Evolutionary conservation across 2,113 vertebrate genomes (phyloP), one percentile per base, ranked within the genome.

Genomic region (Corvus cornix): DNA sequence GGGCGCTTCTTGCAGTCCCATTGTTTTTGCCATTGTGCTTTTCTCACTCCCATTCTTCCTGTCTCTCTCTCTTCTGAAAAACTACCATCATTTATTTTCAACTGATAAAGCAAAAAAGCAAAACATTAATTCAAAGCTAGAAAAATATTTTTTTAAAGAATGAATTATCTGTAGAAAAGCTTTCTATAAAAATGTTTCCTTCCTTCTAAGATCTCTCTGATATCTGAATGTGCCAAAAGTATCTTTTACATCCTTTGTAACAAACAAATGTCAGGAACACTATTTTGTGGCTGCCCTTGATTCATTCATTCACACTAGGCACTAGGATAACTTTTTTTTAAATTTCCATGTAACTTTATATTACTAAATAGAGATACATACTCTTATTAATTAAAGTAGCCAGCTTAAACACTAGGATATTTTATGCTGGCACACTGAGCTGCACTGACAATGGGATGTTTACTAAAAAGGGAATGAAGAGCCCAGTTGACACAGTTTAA

Each of bases 401-500:
- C 55, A 90, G 70, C 28, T 89, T 52, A 91, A 96, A 58, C 44
- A 48, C 17, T 49, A 53, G 27, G 59, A 55, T 86, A 87, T 86
- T 86, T 95, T 81, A 87, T 78, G 68, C 70, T 64, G 43, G 64
- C 46, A 86, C 87, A 77, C 14, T 92, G 44, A 93, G 89, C 58
- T 84, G 84, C 10, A 58, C 4, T 93, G 84, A 88, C 93, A 95
- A 67, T 0, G 1, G 11, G 41, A 67, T 94, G 58, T 93, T 96
- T 88, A 88, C 64, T 89, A 73, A 94, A 92, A 63, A 66, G 55
- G 52, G 30, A 96, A 88, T 35, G 44, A 96, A 77, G 27, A 90
- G 63, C 43, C 60, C 66, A 89, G 74, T 27, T 94, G 87, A 88
- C 63, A 95, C 22, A 78, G 48, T 94, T 92, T 85, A 89, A 94